These are phyloP conservation scores for Listronotus oregonensis DNA, from an alignment of 1,140 invertebrate genomes.

Conservation along the genomic window DNA sequence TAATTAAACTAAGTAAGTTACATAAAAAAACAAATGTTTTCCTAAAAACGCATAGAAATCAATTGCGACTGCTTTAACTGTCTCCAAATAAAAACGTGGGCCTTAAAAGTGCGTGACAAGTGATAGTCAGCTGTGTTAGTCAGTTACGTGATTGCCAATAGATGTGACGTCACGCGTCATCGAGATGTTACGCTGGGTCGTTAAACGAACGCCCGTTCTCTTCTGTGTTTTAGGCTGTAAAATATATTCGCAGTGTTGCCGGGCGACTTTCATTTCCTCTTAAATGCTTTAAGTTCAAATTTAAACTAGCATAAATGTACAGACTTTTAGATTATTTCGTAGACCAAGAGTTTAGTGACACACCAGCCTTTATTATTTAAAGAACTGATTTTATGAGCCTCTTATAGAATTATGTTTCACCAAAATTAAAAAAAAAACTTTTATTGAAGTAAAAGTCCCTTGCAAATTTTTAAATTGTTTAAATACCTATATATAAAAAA, in stretches of 20 bases:
- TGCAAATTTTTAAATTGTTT: no score
- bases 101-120: conserved; percentile 41
- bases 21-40: no score
- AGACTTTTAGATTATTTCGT: no score
- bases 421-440: no score
- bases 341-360: no score
- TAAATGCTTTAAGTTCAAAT: neutral
- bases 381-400: no score
- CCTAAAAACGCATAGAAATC: conserved; percentile 27
- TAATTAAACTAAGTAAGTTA: no score
- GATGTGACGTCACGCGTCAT: conserved; percentile 42
- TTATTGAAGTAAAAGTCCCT: no score
- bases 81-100: neutral
- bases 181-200: conserved; percentile 43
- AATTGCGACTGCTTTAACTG: neutral
- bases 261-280: neutral
- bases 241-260: conserved; percentile 6
- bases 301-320: no score
- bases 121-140: conserved; percentile 44
- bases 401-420: no score
- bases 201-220: conserved; percentile 36
- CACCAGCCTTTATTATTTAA: no score
- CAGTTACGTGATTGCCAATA: conserved; percentile 38
- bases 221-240: conserved; percentile 7
- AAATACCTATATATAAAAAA: no score